Conservation (phyloP, 2,113 vertebrate species). For the Galemys pyrenaicus region DNA sequence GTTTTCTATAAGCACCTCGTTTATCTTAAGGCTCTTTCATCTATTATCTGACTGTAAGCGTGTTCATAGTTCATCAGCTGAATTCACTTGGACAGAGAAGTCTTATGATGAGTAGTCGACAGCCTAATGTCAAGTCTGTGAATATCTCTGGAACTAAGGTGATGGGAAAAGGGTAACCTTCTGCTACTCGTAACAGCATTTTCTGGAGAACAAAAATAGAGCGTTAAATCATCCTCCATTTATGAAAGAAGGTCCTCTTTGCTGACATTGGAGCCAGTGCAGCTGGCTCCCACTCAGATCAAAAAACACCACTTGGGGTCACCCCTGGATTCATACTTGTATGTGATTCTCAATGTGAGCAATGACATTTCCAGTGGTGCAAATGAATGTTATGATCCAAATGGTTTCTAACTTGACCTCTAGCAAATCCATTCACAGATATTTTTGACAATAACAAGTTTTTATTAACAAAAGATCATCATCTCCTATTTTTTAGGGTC, state of each 20-base stretch:
- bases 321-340: not conserved
- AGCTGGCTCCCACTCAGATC: slow-evolving; percentile 27
- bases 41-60: slow-evolving; percentile 85
- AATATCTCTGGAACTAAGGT: slow-evolving; percentile 82
- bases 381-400: not conserved
- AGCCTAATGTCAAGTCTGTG: slow-evolving; percentile 68
- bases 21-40: slow-evolving; percentile 88
- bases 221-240: slow-evolving; percentile 43
- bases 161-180: slow-evolving; percentile 86
- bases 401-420: not conserved
- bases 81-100: slow-evolving; percentile 84
- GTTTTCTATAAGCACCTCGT: slow-evolving; percentile 88
- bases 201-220: slow-evolving; percentile 78
- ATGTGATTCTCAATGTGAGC: not conserved
- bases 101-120: slow-evolving; percentile 84
- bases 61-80: slow-evolving; percentile 86
- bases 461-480: not conserved
- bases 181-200: slow-evolving; percentile 77
- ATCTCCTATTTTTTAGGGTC: not conserved
- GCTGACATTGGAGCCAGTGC: slow-evolving; percentile 20
- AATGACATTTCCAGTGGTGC: not conserved
- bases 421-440: slow-evolving; percentile 1
- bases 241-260: slow-evolving; percentile 21
- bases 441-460: slow-evolving; percentile 23
- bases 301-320: slow-evolving; percentile 44